Evolutionary conservation across 2,113 vertebrate genomes (phyloP), one percentile per base, ranked within the genome.

Genomic region (Cricetomys ansorgei): DNA sequence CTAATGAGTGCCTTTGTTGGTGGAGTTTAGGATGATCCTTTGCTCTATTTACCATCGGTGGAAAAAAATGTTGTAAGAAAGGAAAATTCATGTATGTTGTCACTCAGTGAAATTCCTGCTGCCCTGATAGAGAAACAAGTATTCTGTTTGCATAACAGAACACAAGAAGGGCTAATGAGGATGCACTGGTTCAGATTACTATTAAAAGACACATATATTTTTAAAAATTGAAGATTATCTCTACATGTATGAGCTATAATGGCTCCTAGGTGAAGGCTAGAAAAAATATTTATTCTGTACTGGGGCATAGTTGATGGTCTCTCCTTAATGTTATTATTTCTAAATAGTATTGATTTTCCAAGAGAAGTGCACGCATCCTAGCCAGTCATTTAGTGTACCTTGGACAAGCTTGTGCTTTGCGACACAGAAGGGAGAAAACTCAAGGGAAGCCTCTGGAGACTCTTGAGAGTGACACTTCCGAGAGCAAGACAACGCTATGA

Each of bases 151-250:
- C 85, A 84, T 89, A 95, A 89, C 62, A 94, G 76, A 96, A 94
- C 76, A 97, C 96, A 97, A 95, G 97, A 96, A 97, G 86, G 85
- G 88, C 95, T 97, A 95, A 97, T 95, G 91, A 97, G 73, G 62
- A 91, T 94, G 81, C 16, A 9, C 0, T 23, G 40, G 45, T 94
- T 95, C 92, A 91, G 72, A 86, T 92, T 94, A 92, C 91, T 95
- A 94, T 92, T 94, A 75, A 96, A 96, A 87, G 55, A 79, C 29
- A 64, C 64, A 83, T 92, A 95, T 94, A 90, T 75, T 93, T 96
- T 95, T 37, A 57, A 96, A 96, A 97, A 90, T 84, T 70, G 40
- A 97, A 96, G 50, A 89, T 81, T 83, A 80, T 87, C 85, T 94
- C 50, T 90, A 87, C 48, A 62, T 79, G 37, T 75, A 40, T 75